Evolutionary conservation across 2,888 invertebrate genomes (phyloP), one percentile per base, ranked within the genome.

Genomic region (Pherbina coryleti): DNA sequence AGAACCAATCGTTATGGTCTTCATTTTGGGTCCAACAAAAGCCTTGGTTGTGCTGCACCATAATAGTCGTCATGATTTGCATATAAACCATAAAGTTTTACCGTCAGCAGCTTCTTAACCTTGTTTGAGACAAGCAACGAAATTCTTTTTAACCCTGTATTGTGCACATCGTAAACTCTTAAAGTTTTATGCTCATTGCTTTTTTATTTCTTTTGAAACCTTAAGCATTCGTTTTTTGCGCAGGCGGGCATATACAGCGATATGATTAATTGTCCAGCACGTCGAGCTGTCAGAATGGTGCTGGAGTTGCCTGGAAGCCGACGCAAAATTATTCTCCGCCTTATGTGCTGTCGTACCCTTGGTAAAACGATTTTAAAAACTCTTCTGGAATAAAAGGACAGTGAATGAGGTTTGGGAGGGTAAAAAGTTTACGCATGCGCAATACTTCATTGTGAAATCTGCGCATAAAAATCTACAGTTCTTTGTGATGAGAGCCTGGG

Each of bases 251-350:
- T 82, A 84, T 83, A 82, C 83, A 83, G 82, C 82, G 81, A 83
- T 85, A 83, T 84, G 85, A 85, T 84, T 85, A 84, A 84, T 85
- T 84, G 80, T 77, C 75, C 80, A 81, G 69, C 60, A 76, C 73
- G 66, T 60, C 57, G 67, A 17, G 67, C 67, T 67, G 67, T 67
- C 67, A 67, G 22, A 67, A 37, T 19, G 44, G 67, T 37, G 67
- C 37, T 34, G 67, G 37, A 67, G 37, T 37, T 11, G 37, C 67
- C 67, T 67, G 19, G 34, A 17, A 67, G 22, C 67, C 22, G 57
- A 60, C 57, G 14, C 57, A n/a, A 60, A 25, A 11, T 60, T 25
- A 14, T 60, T 28, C 57, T 11, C 57, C 25, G 22, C 55, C 5
- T 19, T 5, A 25, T 19, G 11, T 22, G 25, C 57, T 60, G 57